Conservation (phyloP, 2,888 invertebrate species). For the Drosophila demipolita region DNA sequence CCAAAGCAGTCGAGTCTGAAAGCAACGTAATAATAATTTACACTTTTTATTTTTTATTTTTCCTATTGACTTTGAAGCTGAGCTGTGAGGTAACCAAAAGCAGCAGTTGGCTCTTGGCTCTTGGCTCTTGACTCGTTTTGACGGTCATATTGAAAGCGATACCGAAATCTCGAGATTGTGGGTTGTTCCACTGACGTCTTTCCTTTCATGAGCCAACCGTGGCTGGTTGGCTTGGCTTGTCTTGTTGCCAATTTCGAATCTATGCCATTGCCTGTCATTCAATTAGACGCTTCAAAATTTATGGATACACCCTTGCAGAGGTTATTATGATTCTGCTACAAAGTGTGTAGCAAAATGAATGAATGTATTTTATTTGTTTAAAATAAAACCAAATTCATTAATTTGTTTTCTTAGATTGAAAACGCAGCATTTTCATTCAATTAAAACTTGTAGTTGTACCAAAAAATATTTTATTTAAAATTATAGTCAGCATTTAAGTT, state of each 20-base stretch:
- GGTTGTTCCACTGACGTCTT: conserved; percentile 50
- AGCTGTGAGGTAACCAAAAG: conserved; percentile 61
- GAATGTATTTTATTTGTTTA: background rate
- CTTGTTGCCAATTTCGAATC: conserved; percentile 49
- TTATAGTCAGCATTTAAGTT: too few relatives aligned
- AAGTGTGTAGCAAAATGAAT: background rate
- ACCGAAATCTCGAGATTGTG: conserved; percentile 50
- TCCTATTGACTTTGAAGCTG: conserved; percentile 37
- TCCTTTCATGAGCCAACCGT: conserved; percentile 12
- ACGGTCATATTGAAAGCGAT: conserved; percentile 73
- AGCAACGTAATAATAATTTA: conserved; percentile 68
- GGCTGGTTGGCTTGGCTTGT: conserved; percentile 9
- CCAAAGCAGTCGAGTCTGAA: conserved; percentile 3
- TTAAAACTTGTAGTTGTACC: too few relatives aligned
- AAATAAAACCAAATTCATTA: background rate
- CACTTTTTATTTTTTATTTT: conserved; percentile 41
- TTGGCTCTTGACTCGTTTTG: conserved; percentile 51
- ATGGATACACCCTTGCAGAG: background rate
- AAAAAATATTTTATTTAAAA: background rate
- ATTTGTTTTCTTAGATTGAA: background rate
- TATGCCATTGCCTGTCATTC: conserved; percentile 74
- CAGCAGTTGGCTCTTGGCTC: conserved; percentile 24
- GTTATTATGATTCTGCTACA: background rate
- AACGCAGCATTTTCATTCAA: background rate
- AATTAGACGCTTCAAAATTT: conserved; percentile 30